phyloP scores from a whole-genome alignment of 2,797 vertebrate species.

The Peromyscus attwateri region DNA sequence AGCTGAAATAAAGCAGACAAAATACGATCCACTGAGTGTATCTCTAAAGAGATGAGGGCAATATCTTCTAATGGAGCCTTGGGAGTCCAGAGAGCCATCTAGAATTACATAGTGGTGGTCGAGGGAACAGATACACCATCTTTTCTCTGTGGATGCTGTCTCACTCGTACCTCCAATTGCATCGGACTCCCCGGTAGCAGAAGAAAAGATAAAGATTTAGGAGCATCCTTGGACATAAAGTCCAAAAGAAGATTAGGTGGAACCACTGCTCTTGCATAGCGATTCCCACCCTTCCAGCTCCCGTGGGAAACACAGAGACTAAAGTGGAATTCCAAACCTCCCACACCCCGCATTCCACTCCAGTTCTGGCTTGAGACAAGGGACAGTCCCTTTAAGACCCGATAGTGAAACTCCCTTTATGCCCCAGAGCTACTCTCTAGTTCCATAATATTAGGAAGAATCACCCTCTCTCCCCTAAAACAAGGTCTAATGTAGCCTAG shows the following conservation, averaged over 20 bases:
- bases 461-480: background rate
- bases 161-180: background rate
- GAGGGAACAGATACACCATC: background rate
- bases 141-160: background rate
- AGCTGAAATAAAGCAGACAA: background rate
- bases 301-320: background rate
- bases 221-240: background rate
- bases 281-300: background rate
- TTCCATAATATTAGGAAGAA: slow-evolving; percentile 24
- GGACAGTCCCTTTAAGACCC: background rate
- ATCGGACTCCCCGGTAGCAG: background rate
- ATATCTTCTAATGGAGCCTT: background rate
- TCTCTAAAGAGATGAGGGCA: background rate
- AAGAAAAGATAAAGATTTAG: background rate
- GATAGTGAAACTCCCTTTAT: background rate
- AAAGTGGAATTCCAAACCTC: background rate
- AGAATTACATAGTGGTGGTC: background rate
- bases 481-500: background rate
- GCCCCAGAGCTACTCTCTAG: background rate
- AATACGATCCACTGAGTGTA: background rate
- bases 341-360: background rate
- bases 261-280: background rate
- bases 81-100: background rate
- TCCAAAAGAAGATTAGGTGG: background rate
- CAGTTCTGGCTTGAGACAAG: background rate